phyloP scores from a whole-genome alignment of 2,888 invertebrate genomes.

The Calliopum simillimum region DNA sequence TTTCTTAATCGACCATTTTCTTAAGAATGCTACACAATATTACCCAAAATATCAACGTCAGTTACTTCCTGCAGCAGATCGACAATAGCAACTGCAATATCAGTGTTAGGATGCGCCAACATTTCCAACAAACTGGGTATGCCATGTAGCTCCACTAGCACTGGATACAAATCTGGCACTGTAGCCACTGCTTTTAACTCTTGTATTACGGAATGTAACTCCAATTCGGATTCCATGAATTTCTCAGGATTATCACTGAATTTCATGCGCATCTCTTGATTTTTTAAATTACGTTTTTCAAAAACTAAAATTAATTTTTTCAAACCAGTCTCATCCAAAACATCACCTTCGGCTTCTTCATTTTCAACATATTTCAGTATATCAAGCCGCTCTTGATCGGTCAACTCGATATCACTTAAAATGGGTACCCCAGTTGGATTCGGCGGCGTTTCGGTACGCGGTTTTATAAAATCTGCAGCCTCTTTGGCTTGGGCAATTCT shows the following conservation, averaged over 20 bases:
- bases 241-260: slow-evolving; percentile 97
- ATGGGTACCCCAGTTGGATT: slow-evolving; percentile 63
- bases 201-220: slow-evolving; percentile 89
- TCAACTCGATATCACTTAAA: slow-evolving; percentile 67
- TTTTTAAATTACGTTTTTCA: slow-evolving; percentile 93
- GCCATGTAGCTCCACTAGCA: slow-evolving; percentile 89
- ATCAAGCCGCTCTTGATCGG: slow-evolving; percentile 81
- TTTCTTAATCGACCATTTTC: background rate
- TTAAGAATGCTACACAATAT: slow-evolving; percentile 5
- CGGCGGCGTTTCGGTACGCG: slow-evolving; percentile 39
- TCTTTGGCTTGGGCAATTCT: slow-evolving; percentile 71
- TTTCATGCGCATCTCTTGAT: slow-evolving; percentile 98
- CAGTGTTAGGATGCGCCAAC: slow-evolving; percentile 95
- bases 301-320: slow-evolving; percentile 91
- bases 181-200: slow-evolving; percentile 93
- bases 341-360: slow-evolving; percentile 85
- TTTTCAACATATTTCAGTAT: slow-evolving; percentile 87
- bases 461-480: slow-evolving; percentile 67
- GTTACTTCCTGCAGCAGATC: slow-evolving; percentile 85
- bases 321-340: slow-evolving; percentile 86
- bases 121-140: slow-evolving; percentile 92
- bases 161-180: slow-evolving; percentile 93
- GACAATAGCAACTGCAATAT: slow-evolving; percentile 68
- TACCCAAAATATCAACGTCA: slow-evolving; percentile 89
- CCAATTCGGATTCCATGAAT: slow-evolving; percentile 98